Percentiles rank a stretch among this genome's conserved stretches.
Evolutionary conservation across 2,888 invertebrate genomes (phyloP).

Genomic region (Brachycybe producta): DNA sequence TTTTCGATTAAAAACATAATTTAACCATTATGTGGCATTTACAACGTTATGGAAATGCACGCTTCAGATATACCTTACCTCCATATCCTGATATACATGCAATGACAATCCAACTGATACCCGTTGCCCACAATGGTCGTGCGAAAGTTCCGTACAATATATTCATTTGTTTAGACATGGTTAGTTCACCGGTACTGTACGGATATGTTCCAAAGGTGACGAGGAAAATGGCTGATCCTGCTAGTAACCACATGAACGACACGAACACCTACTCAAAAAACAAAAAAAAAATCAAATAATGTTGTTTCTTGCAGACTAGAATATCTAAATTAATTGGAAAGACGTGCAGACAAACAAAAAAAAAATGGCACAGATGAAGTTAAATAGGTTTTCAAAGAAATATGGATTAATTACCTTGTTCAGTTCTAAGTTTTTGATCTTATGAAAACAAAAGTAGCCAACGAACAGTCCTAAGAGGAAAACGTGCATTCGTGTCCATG

Average conservation of each 20-base stretch:
- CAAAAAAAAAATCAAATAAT: constrained; percentile 1
- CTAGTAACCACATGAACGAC: neutral
- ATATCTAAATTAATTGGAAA: too few species aligned
- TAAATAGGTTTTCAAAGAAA: neutral
- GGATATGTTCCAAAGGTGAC: constrained; percentile 8
- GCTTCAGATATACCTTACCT: too few species aligned
- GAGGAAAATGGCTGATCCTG: neutral
- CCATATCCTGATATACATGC: constrained; percentile 15
- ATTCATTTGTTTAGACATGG: neutral
- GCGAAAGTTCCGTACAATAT: constrained; percentile 12
- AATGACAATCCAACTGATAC: constrained; percentile 12
- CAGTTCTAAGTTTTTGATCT: too few species aligned
- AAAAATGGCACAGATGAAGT: too few species aligned
- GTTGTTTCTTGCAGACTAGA: neutral
- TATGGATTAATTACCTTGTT: neutral
- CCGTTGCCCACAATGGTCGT: constrained; percentile 7
- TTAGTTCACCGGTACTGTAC: neutral
- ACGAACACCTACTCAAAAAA: constrained; percentile 9
- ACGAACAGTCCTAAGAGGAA: constrained; percentile 11
- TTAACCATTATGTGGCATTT: too few species aligned
- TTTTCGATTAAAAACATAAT: too few species aligned
- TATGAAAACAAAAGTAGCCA: constrained; percentile 6
- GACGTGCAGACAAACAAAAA: too few species aligned
- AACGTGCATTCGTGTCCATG: constrained; percentile 6
- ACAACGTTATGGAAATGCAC: too few species aligned